Percentiles rank a stretch among this genome's conserved stretches.
These are phyloP conservation scores for Pseudococcus longispinus DNA, from an alignment of 2,888 invertebrate genomes.

Conservation along the genomic window DNA sequence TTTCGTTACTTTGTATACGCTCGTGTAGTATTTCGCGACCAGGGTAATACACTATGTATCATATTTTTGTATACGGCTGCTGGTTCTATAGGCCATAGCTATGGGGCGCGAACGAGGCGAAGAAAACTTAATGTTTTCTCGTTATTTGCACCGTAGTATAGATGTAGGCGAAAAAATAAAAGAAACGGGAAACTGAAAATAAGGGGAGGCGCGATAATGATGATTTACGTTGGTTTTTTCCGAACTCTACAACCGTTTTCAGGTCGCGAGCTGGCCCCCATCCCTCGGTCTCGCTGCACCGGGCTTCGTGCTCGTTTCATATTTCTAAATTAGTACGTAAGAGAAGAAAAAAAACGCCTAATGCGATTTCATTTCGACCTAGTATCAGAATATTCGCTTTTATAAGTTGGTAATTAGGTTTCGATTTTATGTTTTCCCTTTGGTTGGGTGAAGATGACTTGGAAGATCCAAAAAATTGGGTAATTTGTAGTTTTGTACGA, in stretches of 20 bases:
- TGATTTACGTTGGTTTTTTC: conserved; percentile 7
- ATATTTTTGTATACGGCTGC: background rate
- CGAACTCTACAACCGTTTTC: background rate
- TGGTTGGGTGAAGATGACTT: too few species aligned
- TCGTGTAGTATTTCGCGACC: background rate
- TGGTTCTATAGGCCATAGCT: background rate
- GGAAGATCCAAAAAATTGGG: too few species aligned
- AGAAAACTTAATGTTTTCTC: conserved; percentile 44
- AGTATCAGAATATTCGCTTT: background rate
- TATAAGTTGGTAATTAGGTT: background rate
- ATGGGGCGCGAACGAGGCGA: background rate
- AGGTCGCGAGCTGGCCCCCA: background rate
- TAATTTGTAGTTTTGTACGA: too few species aligned
- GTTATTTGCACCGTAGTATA: conserved; percentile 14
- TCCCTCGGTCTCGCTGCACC: background rate
- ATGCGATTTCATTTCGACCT: background rate
- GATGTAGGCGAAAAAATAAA: conserved; percentile 18
- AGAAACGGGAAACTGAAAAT: background rate
- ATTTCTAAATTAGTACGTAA: conserved; percentile 9
- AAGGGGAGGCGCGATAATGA: conserved; percentile 14
- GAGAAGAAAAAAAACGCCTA: background rate
- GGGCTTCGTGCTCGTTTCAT: background rate
- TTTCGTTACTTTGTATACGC: background rate
- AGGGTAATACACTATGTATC: background rate
- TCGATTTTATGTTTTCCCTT: background rate